Evolutionary conservation across 64 coral and sea anemone genomes (phyloP).

Genomic region (Actinia tenebrosa): DNA sequence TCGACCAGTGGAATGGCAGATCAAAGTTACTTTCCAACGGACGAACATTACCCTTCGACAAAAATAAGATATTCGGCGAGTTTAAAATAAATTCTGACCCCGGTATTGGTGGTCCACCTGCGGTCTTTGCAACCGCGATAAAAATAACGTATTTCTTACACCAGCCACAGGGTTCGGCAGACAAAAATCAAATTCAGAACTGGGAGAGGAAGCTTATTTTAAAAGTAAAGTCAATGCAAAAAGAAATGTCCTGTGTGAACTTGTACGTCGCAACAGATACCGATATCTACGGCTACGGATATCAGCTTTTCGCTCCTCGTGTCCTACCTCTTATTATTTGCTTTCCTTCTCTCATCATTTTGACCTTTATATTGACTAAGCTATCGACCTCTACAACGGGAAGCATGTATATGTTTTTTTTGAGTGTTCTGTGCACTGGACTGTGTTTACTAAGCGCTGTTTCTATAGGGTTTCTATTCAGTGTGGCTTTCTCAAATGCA

Average conservation of each 20-base stretch:
- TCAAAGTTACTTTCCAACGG: conserved; percentile 31
- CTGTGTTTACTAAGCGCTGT: conserved; percentile 14
- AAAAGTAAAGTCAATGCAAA: conserved; percentile 31
- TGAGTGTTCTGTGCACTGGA: conserved; percentile 1
- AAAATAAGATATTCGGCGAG: conserved; percentile 28
- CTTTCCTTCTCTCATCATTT: conserved; percentile 13
- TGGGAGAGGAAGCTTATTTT: conserved; percentile 56
- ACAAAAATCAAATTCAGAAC: not conserved
- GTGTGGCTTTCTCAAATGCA: conserved; percentile 39
- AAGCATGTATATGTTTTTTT: not conserved
- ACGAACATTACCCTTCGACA: conserved; percentile 27
- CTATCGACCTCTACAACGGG: not conserved
- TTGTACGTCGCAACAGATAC: not conserved
- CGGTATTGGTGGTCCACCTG: not conserved
- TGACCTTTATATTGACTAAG: not conserved
- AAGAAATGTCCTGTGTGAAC: conserved; percentile 26
- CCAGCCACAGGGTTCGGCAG: conserved; percentile 17
- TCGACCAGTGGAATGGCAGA: conserved; percentile 20
- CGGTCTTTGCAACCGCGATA: conserved; percentile 48
- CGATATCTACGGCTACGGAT: conserved; percentile 2
- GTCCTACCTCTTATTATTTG: not conserved
- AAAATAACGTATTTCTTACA: conserved; percentile 58
- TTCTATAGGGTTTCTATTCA: conserved; percentile 27
- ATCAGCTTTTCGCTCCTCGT: conserved; percentile 13
- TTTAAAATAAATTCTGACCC: not conserved